Evolutionary conservation across 2,888 invertebrate genomes (phyloP), one percentile per base, ranked within the genome.

Genomic region (Sesia apiformis): DNA sequence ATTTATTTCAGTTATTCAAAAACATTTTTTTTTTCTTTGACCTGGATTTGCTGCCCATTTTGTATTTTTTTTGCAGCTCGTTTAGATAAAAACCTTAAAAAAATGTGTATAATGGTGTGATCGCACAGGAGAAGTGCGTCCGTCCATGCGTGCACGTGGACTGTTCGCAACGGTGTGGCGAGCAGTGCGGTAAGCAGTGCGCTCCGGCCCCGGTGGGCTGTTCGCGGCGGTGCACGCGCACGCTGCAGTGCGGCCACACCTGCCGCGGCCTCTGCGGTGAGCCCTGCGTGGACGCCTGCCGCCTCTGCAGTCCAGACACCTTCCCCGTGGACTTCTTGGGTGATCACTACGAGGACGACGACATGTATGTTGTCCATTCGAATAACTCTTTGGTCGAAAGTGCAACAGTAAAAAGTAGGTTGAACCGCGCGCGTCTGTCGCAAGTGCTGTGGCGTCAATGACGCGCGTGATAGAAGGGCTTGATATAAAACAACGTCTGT

Each of bases 181-280:
- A 86, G 61, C 63, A 72, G 57, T 92, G 92, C 71, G 23, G 23
- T 2, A 2, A 23, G 23, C 23, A 23, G 23, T 23, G 23, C 23
- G 2, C 23, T 1, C 23, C 23, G 23, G 55, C 67, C 54, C 77
- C 83, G 4, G 59, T 67, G 46, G 83, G 91, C 6, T 92, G 92
- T 70, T 59, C 57, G 23, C 65, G 73, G 68, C 75, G 81, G 5
- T 92, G 92, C 67, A 7, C 53, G 8, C 66, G 62, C 56, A 38
- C 38, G 38, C 76, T 87, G 59, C 53, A 63, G 43, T 94, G 94
- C 78, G 81, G 83, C 0, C 94, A 94, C 78, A 68, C 69, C n/a
- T 93, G 94, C 77, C 87, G 92, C 68, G 94, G 94, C 7, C 88
- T 93, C 53, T 95, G 94, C 79, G 93, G 93, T n/a, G 94, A 95